These are phyloP conservation scores for Drosophila histrio DNA, from an alignment of 2,888 invertebrate species.

Conservation along the genomic window DNA sequence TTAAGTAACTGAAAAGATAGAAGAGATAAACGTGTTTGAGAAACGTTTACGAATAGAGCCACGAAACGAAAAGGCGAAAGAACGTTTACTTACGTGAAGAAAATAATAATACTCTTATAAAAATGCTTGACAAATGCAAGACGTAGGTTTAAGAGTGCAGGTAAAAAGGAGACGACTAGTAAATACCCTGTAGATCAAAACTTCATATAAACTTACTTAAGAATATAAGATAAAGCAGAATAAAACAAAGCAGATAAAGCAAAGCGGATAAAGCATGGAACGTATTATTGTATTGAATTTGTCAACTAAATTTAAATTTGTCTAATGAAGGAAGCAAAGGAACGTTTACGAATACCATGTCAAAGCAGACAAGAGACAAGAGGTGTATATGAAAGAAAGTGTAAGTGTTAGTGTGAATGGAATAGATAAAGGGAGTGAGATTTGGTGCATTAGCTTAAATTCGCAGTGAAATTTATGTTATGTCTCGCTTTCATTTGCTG, in stretches of 20 bases:
- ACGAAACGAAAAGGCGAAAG: not conserved
- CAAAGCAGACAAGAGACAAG: too few species aligned
- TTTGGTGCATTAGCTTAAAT: slow-evolving; percentile 11
- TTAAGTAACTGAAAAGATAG: not conserved
- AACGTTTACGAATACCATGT: not conserved
- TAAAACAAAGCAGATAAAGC: not conserved
- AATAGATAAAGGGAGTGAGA: not conserved
- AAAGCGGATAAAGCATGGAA: too few species aligned
- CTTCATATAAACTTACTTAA: not conserved
- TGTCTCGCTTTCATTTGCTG: not conserved
- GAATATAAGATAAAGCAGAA: not conserved
- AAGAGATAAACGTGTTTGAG: not conserved
- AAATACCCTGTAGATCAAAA: too few species aligned
- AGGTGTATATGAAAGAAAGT: too few species aligned
- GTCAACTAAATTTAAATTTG: too few species aligned
- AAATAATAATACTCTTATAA: too few species aligned
- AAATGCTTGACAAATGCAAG: too few species aligned
- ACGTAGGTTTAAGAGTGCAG: too few species aligned
- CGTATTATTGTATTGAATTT: too few species aligned
- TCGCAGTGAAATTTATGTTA: slow-evolving; percentile 22
- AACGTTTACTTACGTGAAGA: too few species aligned
- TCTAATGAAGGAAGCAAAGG: not conserved
- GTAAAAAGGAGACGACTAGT: not conserved
- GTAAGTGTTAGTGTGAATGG: too few species aligned
- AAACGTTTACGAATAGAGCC: slow-evolving; percentile 6